phyloP scores from a whole-genome alignment of 2,888 invertebrate genomes.

The Cantharis rufa region DNA sequence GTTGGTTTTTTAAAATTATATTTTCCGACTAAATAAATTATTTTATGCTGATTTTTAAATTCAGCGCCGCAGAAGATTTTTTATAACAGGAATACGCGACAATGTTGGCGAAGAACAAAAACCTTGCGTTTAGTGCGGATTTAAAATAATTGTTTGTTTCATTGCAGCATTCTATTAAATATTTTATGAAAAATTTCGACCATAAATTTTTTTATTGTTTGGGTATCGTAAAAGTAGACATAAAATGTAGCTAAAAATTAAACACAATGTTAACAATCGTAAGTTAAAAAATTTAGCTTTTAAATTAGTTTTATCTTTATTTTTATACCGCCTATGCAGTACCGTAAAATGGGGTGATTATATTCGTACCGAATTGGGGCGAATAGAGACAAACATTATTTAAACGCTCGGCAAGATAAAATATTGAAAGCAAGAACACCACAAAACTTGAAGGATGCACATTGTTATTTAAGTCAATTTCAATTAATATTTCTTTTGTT shows the following conservation, averaged over 20 bases:
- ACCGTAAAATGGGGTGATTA: not conserved
- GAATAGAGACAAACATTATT: not conserved
- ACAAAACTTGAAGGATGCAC: not conserved
- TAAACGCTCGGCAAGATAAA: not conserved
- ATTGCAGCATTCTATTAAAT: not conserved
- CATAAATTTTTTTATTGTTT: not conserved
- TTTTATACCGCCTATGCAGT: not conserved
- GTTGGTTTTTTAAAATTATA: too few species aligned
- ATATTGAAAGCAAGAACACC: not conserved
- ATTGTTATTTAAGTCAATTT: not conserved
- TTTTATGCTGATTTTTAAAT: not conserved
- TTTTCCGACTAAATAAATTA: not conserved
- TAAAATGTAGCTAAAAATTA: not conserved
- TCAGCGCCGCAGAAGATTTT: not conserved
- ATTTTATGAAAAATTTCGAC: not conserved
- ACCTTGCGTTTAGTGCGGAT: not conserved
- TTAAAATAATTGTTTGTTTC: not conserved
- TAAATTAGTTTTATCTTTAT: not conserved
- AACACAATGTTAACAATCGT: not conserved
- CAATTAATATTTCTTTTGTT: not conserved
- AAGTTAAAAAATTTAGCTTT: not conserved
- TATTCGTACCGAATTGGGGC: not conserved
- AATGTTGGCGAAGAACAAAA: not conserved
- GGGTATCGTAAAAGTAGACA: not conserved
- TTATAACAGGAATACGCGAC: not conserved